These are phyloP conservation scores for Drosophila birchii DNA, from an alignment of 2,888 invertebrate species.

Conservation along the genomic window DNA sequence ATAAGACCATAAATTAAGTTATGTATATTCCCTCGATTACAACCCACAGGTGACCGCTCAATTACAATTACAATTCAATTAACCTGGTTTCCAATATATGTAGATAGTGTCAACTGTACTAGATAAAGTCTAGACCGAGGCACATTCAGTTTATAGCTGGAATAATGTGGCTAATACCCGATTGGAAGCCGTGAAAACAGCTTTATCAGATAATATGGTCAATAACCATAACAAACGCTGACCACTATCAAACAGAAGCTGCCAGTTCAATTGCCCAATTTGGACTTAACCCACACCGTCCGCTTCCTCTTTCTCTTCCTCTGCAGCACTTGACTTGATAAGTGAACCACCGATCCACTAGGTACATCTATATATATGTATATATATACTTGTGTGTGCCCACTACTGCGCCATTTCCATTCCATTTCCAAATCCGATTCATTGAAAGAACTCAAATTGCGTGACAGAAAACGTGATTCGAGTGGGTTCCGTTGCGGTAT, in stretches of 20 bases:
- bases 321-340: conserved; percentile 33
- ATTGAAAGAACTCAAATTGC: conserved; percentile 43
- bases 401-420: conserved; percentile 46
- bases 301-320: conserved; percentile 1
- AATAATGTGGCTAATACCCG: conserved; percentile 5
- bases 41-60: conserved; percentile 1
- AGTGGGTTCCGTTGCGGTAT: conserved; percentile 41
- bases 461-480: conserved; percentile 55
- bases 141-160: no score
- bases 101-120: conserved; percentile 2
- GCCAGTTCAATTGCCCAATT: conserved; percentile 26
- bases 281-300: conserved; percentile 39
- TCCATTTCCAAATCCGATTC: conserved; percentile 47
- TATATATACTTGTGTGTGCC: conserved; percentile 1
- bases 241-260: conserved; percentile 43
- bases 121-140: neutral
- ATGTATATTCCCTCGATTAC: neutral
- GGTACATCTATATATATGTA: conserved; percentile 5
- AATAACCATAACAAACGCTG: conserved; percentile 30
- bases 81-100: neutral
- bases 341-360: conserved; percentile 29
- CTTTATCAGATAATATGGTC: conserved; percentile 14
- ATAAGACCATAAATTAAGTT: no score
- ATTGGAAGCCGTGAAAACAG: conserved; percentile 3
- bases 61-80: conserved; percentile 14